Conservation (phyloP, 37 sponge, comb jelly and placozoan species). For the Eunapius fragilis region DNA sequence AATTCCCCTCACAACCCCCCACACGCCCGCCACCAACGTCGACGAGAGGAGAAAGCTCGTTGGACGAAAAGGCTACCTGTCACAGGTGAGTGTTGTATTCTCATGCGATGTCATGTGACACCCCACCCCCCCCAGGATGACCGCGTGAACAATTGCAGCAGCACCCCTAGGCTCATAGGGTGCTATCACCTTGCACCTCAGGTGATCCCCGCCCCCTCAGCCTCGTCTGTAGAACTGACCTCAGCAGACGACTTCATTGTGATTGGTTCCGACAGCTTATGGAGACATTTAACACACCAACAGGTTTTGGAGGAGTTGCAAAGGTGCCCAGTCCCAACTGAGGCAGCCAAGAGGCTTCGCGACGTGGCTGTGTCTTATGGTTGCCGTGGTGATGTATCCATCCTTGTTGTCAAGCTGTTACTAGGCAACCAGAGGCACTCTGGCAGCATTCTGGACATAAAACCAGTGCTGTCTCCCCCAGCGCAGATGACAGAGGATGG, state of each 20-base stretch:
- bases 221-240: slow-evolving; percentile 52
- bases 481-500: slow-evolving; percentile 10
- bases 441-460: background rate
- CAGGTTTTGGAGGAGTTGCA: slow-evolving; percentile 23
- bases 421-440: background rate
- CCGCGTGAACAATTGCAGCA: slow-evolving; percentile 64
- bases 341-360: slow-evolving; percentile 70
- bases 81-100: slow-evolving; percentile 48
- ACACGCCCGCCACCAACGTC: slow-evolving; percentile 56
- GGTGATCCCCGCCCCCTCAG: slow-evolving; percentile 77
- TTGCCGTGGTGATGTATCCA: slow-evolving; percentile 53
- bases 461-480: background rate
- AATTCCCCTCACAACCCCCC: slow-evolving; percentile 68
- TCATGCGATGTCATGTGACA: background rate
- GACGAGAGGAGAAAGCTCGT: slow-evolving; percentile 65
- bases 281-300: slow-evolving; percentile 62
- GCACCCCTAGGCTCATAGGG: slow-evolving; percentile 64
- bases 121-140: slow-evolving; percentile 38
- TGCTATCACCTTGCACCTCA: slow-evolving; percentile 77
- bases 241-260: slow-evolving; percentile 65
- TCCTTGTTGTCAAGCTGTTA: slow-evolving; percentile 65
- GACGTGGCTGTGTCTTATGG: slow-evolving; percentile 82
- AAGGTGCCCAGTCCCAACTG: slow-evolving; percentile 18
- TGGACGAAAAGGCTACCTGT: slow-evolving; percentile 64
- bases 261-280: slow-evolving; percentile 74